Evolutionary conservation across 2,113 vertebrate genomes (phyloP).

Genomic region (Nipponia nippon): DNA sequence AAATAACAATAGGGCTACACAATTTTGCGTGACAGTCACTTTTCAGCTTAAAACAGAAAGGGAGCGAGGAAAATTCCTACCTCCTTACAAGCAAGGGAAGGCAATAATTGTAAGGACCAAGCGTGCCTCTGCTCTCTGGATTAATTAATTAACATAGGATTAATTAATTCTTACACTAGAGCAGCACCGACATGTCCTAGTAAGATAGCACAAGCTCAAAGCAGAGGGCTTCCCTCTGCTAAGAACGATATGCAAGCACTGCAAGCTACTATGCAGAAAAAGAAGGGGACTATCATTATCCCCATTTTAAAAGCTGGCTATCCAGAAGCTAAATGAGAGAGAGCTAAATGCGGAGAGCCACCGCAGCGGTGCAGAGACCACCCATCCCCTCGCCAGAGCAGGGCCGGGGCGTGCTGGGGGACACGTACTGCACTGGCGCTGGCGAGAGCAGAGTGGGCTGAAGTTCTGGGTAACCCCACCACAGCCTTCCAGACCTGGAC

Average conservation of each 20-base stretch:
- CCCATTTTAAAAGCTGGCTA: neutral
- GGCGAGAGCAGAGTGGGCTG: neutral
- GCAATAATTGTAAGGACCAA: neutral
- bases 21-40: neutral
- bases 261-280: neutral
- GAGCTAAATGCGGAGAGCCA: too few relatives aligned
- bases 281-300: neutral
- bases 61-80: neutral
- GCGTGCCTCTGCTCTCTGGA: neutral
- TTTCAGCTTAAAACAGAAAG: conserved; percentile 9
- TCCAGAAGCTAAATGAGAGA: neutral
- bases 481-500: neutral
- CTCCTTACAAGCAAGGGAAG: neutral
- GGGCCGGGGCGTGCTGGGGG: neutral
- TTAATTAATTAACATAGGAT: conserved; percentile 38
- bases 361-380: rapidly evolving
- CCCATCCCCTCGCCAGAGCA: neutral
- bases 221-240: neutral
- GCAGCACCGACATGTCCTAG: neutral
- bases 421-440: rapidly evolving
- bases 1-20: conserved; percentile 26
- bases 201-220: neutral
- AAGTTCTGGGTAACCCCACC: neutral
- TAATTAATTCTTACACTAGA: conserved; percentile 34
- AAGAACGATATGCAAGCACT: neutral